A percentile compares a stretch with the other conserved stretches of the same genome.
These are phyloP conservation scores for Corythornis cristatus DNA, from an alignment of 2,113 vertebrate species.

Conservation along the genomic window DNA sequence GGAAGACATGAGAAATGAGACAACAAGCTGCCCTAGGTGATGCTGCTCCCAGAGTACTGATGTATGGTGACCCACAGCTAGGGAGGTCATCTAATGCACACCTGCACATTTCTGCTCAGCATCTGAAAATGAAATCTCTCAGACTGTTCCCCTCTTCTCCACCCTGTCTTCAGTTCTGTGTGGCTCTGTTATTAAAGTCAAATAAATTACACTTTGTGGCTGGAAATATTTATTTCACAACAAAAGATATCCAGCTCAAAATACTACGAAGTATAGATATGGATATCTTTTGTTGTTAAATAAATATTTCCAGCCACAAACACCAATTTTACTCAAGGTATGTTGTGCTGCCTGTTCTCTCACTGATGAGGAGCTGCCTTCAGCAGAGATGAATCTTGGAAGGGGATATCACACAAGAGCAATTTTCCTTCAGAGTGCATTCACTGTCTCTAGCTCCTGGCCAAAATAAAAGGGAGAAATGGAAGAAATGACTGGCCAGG, in stretches of 20 bases:
- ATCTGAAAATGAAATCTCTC: conserved; percentile 10
- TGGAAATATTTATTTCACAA: no score
- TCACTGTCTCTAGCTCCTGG: not conserved
- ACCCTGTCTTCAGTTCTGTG: not conserved
- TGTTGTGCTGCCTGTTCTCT: not conserved
- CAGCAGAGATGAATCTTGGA: not conserved
- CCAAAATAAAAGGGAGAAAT: not conserved
- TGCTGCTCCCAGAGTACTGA: conserved; percentile 25
- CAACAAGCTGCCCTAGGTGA: conserved; percentile 26
- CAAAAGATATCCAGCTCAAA: no score
- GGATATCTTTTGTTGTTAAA: not conserved
- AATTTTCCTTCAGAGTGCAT: not conserved
- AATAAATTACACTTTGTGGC: not conserved
- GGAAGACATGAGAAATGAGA: conserved; percentile 29
- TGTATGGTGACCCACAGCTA: conserved; percentile 32
- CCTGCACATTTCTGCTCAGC: conserved; percentile 59
- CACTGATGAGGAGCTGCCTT: not conserved
- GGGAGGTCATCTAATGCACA: conserved; percentile 38
- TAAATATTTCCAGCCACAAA: not conserved
- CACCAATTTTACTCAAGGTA: not conserved
- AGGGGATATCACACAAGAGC: not conserved
- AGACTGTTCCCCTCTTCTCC: not conserved
- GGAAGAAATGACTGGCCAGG: not conserved
- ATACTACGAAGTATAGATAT: no score
- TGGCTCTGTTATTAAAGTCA: not conserved